Evolutionary conservation across 2,797 vertebrate genomes (phyloP), one percentile per base, ranked within the genome.

Genomic region (Tapera naevia): DNA sequence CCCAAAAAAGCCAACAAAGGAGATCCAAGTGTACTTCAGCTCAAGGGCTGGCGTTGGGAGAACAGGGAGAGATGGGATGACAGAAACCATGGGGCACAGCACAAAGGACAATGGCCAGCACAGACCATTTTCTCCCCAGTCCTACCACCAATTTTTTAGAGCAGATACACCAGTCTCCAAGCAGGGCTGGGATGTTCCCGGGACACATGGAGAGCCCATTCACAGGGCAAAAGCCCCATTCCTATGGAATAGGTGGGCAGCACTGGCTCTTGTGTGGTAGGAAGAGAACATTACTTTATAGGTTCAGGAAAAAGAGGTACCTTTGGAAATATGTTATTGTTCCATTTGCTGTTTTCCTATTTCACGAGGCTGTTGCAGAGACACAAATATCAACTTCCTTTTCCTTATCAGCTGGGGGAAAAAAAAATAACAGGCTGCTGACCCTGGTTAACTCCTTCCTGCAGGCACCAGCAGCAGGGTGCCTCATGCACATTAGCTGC

Each of bases 371-470:
- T 43, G 32, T 27, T 21, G 7, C n/a, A 17, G 83, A 30, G 65
- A 74, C 71, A 43, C 33, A 87, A 90, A 89, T 28, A 75, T 5
- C 57, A 41, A 48, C 86, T 94, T 96, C 96, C 96, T 85, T 86
- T 91, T 71, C 54, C 91, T 88, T 89, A 88, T 88, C 62, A 64
- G 80, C 61, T 60, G 32, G 9, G n/a, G 27, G 78, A 7, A 9
- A 16, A 17, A 28, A 13, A 45, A 39, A 37, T 7, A 54, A 21
- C 64, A 62, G 41, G n/a, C 65, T 89, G 72, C 58, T 87, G 86
- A 82, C 83, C 91, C 54, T 1, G 0, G 25, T 39, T 74, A 82
- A 71, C 25, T 43, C 69, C 56, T 69, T 56, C 67, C 57, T 5
- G 18, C 66, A 33, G 46, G 51, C 5, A 0, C 8, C 56, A 58